Evolutionary conservation across 2,113 vertebrate genomes (phyloP), one percentile per base, ranked within the genome.

Genomic region (Butorides virescens): DNA sequence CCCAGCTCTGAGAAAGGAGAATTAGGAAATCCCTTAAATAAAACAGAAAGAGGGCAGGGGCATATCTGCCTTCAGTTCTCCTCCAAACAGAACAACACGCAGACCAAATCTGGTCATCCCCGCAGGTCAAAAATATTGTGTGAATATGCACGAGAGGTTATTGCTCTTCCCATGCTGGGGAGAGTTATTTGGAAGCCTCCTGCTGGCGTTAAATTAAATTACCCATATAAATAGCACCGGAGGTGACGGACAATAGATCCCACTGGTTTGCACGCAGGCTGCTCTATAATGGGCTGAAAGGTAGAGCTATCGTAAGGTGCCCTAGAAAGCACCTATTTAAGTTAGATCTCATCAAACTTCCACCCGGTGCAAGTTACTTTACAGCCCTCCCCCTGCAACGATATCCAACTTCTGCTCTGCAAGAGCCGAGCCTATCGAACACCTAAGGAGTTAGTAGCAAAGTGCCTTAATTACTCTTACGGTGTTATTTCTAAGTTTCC

Each of bases 191-290:
- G 95, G 82, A 92, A 93, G 85, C 74, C 83, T 96, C 91, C 92
- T 95, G 91, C 95, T 95, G 93, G 89, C 53, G 83, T 94, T 93
- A 93, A 95, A 95, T 96, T 91, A 95, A 97, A 96, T 91, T 95
- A 91, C 91, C 91, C 93, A 90, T 71, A 86, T 79, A 95, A 96
- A 96, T 86, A 95, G 90, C 95, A 88, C 80, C 1, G 18, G 91
- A 96, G 95, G 95, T 96, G 95, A 95, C 0, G 62, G 93, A 85
- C 94, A 91, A 92, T 86, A 82, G 90, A 91, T 85, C 89, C 86
- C 89, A 93, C 89, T 70, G 93, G 53, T 72, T 83, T 80, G 71
- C 85, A 79, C 3, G 11, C 79, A 88, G 92, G 61, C 88, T 93
- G 86, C 90, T 89, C 77, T 59, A 5, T 44, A 86, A 30, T 23